Base-by-base conservation (phyloP, 2,797 vertebrate species). In the Passerculus sandwichensis region DNA sequence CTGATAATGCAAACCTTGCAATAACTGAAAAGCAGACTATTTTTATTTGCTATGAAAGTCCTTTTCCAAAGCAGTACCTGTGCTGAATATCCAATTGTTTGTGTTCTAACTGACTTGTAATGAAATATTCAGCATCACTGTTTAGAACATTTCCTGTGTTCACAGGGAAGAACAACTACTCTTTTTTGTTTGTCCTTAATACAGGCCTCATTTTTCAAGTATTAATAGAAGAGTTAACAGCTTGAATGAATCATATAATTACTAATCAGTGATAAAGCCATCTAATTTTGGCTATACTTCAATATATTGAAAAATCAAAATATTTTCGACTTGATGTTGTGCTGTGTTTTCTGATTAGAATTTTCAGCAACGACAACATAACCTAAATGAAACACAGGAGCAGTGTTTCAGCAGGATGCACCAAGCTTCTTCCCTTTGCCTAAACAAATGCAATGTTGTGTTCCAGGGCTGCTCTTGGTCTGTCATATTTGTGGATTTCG, bases 401-500 rank as follows among this genome's bases (percentile, higher is more conserved):
- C 13, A 5, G 6, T 70, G 76, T 59, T 72, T 85, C n/a, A 56
- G 27, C 25, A 62, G 51, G 22, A 15, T 51, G 53, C 42, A 16
- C 48, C 47, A 11, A 15, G 29, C 15, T 62, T 54, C n/a, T 64
- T 65, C 48, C 20, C 50, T 53, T 70, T 10, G n/a, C 27, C 30
- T 40, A 16, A 59, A 36, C 48, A 84, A 23, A 56, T 67, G 45
- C 66, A 27, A 53, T 77, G 20, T 73, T 97, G 74, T 91, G 13
- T 78, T 96, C 84, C 96, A 98, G 98, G 98, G 98, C 85, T 99
- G 99, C 96, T 99, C 99, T 2, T 99, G 99, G 99, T 99, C 99
- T 25, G 99, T 99, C 93, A 99, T 99, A 97, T 99, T 99, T 97
- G 99, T 99, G 98, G 99, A 99, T 97, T 98, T 99, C 40, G 99